A percentile compares a stretch with the other conserved stretches of the same genome.
Conservation (phyloP, 2,797 vertebrate genomes). For the Diplodus puntazzo region DNA sequence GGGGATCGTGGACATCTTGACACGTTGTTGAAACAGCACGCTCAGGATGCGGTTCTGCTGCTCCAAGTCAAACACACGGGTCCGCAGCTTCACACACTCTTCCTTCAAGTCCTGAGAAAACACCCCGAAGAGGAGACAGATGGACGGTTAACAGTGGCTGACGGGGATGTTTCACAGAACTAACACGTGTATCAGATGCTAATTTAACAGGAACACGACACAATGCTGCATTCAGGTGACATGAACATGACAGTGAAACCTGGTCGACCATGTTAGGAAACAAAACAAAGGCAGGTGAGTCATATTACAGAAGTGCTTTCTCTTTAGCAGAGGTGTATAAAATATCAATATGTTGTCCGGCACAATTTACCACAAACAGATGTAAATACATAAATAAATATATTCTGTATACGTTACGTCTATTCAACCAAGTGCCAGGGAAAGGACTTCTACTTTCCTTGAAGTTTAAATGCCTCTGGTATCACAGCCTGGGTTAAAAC, state of each 20-base stretch:
- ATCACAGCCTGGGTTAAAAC: too few relatives aligned
- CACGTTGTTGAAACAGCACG: slow-evolving; percentile 91
- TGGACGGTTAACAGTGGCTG: not conserved
- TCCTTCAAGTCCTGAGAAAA: slow-evolving; percentile 90
- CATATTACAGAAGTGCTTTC: not conserved
- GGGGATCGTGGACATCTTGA: slow-evolving; percentile 87
- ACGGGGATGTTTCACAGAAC: not conserved
- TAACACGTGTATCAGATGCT: slow-evolving; percentile 3
- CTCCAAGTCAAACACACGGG: slow-evolving; percentile 94
- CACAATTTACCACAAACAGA: too few relatives aligned
- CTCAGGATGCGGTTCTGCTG: slow-evolving; percentile 93
- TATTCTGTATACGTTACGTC: too few relatives aligned
- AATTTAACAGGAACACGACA: slow-evolving; percentile 26
- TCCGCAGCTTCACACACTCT: slow-evolving; percentile 93
- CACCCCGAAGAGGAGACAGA: slow-evolving; percentile 1
- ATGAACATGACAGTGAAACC: not conserved
- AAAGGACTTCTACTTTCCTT: too few relatives aligned
- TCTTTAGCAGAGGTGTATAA: not conserved
- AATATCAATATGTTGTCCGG: too few relatives aligned
- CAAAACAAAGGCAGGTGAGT: not conserved
- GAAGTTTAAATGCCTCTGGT: too few relatives aligned
- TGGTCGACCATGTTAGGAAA: not conserved
- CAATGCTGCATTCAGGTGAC: not conserved
- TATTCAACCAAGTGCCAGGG: too few relatives aligned
- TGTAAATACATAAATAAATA: too few relatives aligned